phyloP scores from a whole-genome alignment of 2,888 invertebrate species.

The Mythimna loreyi region DNA sequence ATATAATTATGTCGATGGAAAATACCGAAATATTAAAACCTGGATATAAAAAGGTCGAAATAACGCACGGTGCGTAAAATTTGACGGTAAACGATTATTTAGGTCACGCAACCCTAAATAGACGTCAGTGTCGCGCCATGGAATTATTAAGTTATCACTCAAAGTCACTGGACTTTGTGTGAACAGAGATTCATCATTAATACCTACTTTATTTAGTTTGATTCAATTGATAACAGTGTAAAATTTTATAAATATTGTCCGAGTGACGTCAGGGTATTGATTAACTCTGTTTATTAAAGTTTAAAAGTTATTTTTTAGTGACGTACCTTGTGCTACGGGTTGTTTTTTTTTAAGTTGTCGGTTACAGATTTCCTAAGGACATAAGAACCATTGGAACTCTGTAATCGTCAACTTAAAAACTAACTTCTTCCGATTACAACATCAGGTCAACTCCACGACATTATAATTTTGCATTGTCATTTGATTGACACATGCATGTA shows the following conservation, averaged over 20 bases:
- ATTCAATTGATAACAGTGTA: constrained; percentile 46
- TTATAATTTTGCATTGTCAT: too few relatives aligned
- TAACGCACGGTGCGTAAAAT: constrained; percentile 20
- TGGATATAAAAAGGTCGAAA: constrained; percentile 4
- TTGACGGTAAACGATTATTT: constrained; percentile 39
- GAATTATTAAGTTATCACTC: constrained; percentile 49
- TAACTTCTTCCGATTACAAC: too few relatives aligned
- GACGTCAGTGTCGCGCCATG: constrained; percentile 51
- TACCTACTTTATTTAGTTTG: constrained; percentile 40
- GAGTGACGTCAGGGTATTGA: constrained; percentile 43
- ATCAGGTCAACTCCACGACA: too few relatives aligned
- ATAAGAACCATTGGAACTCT: too few relatives aligned
- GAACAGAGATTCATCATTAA: constrained; percentile 41
- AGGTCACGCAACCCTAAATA: constrained; percentile 47
- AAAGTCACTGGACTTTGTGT: constrained; percentile 40
- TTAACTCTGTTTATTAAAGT: constrained; percentile 32
- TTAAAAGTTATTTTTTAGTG: constrained; percentile 8
- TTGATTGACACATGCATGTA: too few relatives aligned
- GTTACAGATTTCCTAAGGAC: too few relatives aligned
- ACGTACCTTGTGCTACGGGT: constrained; percentile 4
- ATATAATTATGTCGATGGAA: too few relatives aligned
- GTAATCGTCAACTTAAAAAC: too few relatives aligned
- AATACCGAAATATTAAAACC: background rate
- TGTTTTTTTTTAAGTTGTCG: background rate
- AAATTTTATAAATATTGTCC: constrained; percentile 33